phyloP scores from a whole-genome alignment of 92 coral and sea anemone species.

The Meandrina meandrites region DNA sequence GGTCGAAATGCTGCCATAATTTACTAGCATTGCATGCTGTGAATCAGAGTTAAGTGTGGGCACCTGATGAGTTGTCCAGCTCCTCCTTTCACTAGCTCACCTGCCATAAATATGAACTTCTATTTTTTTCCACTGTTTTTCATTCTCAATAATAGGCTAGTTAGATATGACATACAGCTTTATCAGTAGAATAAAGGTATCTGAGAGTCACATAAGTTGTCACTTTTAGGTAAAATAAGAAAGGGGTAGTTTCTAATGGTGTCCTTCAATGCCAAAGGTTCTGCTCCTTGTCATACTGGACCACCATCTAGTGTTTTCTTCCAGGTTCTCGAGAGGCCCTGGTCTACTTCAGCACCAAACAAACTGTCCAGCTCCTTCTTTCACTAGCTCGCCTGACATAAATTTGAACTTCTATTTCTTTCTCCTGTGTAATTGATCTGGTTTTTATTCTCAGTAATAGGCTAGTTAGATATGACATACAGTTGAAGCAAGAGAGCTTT shows the following conservation, averaged over 20 bases:
- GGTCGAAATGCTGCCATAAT: background rate
- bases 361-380: background rate
- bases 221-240: background rate
- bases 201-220: background rate
- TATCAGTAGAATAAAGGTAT: too few species aligned
- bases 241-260: conserved; percentile 12
- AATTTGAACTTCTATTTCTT: too few species aligned
- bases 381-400: background rate
- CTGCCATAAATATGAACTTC: background rate
- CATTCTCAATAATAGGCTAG: too few species aligned
- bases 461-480: background rate
- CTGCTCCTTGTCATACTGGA: conserved; percentile 86
- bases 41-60: background rate
- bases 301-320: conserved; percentile 65
- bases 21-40: background rate
- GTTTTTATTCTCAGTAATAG: too few species aligned
- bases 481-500: background rate
- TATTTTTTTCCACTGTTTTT: too few species aligned
- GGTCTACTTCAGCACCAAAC: conserved; percentile 85
- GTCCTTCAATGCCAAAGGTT: conserved; percentile 57
- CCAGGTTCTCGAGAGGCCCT: conserved; percentile 80
- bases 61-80: background rate
- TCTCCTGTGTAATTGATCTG: too few species aligned
- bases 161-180: background rate
- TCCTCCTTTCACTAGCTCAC: background rate